Evolutionary conservation across 2,888 invertebrate species (phyloP), one percentile per base, ranked within the genome.

Genomic region (Odontomyia ornata): DNA sequence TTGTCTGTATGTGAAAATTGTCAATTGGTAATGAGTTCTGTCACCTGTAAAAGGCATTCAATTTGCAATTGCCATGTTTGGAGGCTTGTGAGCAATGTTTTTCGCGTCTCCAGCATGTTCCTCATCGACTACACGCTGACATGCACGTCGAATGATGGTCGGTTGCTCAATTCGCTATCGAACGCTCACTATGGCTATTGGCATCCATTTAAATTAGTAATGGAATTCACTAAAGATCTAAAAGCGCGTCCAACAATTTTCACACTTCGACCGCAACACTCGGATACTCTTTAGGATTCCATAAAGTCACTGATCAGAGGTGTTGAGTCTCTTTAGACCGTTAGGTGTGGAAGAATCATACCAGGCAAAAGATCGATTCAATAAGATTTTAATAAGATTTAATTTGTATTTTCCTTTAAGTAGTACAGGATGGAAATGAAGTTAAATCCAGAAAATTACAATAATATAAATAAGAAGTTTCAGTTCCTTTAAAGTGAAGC

Each of bases 51-150:
- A 73, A 30, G 78, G 76, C 46, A 75, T 71, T 71, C 78, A 78
- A 78, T 78, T 78, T 78, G 78, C 78, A 76, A 76, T 76, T 47
- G 28, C 78, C 76, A 73, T 76, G 73, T 78, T 78, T 73, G 78
- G 76, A 36, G 73, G 64, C 64, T 73, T n/a, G 67, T 65, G 65
- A 72, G 60, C 43, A 21, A 57, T 43, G 43, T 76, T 76, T 76
- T 73, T 57, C 43, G 46, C 60, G 60, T 7, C 28, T 57, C 28
- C 65, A 23, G 23, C 21, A 47, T 23, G 7, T 47, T 7, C 65
- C 36, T 46, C 25, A 18, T 23, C 47, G 47, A 57, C n/a, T 73
- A 43, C 43, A 15, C 21, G 36, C 18, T 57, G 57, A 25, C 57
- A 57, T 57, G 73, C 60, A 27, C 73, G 15, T 18, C 60, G 46